Evolutionary conservation across 2,888 invertebrate genomes (phyloP), one percentile per base, ranked within the genome.

Genomic region (Yponomeuta cagnagella): DNA sequence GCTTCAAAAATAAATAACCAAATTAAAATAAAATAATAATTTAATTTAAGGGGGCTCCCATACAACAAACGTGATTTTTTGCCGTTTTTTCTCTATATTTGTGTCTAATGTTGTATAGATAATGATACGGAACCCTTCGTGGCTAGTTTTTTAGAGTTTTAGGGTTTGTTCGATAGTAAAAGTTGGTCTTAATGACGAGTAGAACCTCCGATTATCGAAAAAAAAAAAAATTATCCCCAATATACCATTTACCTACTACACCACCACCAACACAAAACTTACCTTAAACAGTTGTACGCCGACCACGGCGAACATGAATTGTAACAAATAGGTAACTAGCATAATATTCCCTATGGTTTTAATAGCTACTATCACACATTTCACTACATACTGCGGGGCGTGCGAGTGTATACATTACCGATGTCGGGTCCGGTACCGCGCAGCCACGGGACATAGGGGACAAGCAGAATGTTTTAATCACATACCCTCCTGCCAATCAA

Each of bases 221-320:
- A 23, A 23, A 23, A 23, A 23, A 23, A 23, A 1, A 23, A 1
- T 23, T 23, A 23, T 23, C 23, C 23, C 23, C 23, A 23, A 23
- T 37, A 37, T 37, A 37, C 37, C 37, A 37, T 37, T 37, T 5
- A 52, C 10, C 52, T 12, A 10, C 52, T 10, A 75, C 77, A 78
- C 81, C 81, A 72, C 69, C 70, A 72, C 63, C 72, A 63, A 71
- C 64, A 69, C 43, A 72, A 73, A 78, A 89, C 93, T 95, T 95
- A 97, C 97, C 96, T 99, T 99, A 95, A 99, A 99, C 82, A 99
- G 96, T 94, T 99, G 99, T 92, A 99, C 99, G 94, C 99, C 99
- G 93, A 99, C 99, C 92, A 99, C 99, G 93, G 99, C 99, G 93
- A 99, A 99, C 99, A 99, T 99, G 95, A 99, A 99, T 95, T 99